Percentiles rank a stretch among this genome's conserved stretches.
Evolutionary conservation across 2,888 invertebrate genomes (phyloP).

Genomic region (Synergus laeviventris): DNA sequence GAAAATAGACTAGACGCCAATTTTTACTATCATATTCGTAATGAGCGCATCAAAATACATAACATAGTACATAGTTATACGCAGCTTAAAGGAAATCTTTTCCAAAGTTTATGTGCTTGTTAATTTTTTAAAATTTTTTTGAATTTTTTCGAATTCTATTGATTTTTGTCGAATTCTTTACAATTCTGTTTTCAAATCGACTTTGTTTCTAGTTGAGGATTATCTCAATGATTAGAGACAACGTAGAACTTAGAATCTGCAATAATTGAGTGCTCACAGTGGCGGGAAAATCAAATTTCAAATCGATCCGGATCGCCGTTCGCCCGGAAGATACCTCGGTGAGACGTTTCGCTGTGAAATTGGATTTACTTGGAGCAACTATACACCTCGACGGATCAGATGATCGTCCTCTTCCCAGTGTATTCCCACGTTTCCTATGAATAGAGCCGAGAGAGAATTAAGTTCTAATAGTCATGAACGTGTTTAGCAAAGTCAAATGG

Average conservation of each 20-base stretch:
- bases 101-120: too few relatives aligned
- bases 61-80: too few relatives aligned
- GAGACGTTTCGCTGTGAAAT: conserved; percentile 54
- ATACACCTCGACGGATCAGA: conserved; percentile 58
- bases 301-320: conserved; percentile 53
- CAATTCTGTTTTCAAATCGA: not conserved
- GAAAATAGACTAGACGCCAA: too few relatives aligned
- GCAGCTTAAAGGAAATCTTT: too few relatives aligned
- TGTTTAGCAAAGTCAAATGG: not conserved
- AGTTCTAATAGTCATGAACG: not conserved
- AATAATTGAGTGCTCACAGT: conserved; percentile 15
- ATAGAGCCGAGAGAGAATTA: not conserved
- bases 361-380: conserved; percentile 57
- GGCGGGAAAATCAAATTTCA: conserved; percentile 51
- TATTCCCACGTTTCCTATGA: conserved; percentile 39
- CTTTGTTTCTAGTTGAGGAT: not conserved
- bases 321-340: conserved; percentile 54
- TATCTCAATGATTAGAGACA: not conserved
- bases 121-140: too few relatives aligned
- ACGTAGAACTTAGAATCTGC: not conserved
- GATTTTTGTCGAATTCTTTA: too few relatives aligned
- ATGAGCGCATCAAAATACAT: too few relatives aligned
- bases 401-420: conserved; percentile 52
- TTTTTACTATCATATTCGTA: too few relatives aligned
- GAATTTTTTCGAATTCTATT: too few relatives aligned